phyloP scores from a whole-genome alignment of 2,888 invertebrate species.

The Drosophila siamana region DNA sequence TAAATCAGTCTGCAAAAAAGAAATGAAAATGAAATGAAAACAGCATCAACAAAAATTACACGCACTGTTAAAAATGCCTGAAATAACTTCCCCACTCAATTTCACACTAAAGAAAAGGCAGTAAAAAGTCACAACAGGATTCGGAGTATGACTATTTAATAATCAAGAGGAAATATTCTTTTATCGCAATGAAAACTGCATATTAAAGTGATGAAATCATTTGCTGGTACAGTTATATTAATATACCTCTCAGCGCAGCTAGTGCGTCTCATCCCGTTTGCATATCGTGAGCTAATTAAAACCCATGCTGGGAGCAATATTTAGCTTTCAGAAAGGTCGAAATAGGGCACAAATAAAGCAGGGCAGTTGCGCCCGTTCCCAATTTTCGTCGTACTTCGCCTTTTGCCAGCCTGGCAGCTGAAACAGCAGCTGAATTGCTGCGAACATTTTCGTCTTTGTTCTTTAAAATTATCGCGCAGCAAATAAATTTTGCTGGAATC shows the following conservation, averaged over 20 bases:
- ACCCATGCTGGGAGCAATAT: conserved; percentile 27
- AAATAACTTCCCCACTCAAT: conserved; percentile 62
- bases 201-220: not conserved
- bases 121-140: not conserved
- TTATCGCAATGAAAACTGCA: not conserved
- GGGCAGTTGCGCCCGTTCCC: conserved; percentile 8
- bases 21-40: conserved; percentile 43
- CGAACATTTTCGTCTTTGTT: conserved; percentile 63
- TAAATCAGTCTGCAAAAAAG: conserved; percentile 53
- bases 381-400: conserved; percentile 16
- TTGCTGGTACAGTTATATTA: conserved; percentile 6
- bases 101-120: conserved; percentile 33
- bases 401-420: conserved; percentile 21
- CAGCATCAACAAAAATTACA: conserved; percentile 47
- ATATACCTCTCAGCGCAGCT: conserved; percentile 33
- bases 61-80: conserved; percentile 53
- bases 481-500: conserved; percentile 71
- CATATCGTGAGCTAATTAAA: conserved; percentile 53
- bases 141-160: conserved; percentile 2
- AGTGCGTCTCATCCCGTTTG: conserved; percentile 6
- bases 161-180: not conserved
- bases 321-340: conserved; percentile 45
- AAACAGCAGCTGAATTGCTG: conserved; percentile 33
- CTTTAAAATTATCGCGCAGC: conserved; percentile 73
- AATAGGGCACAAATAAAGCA: conserved; percentile 2